These are phyloP conservation scores for Rhagophthalmus giganteus DNA, from an alignment of 2,888 invertebrate species.

Conservation along the genomic window DNA sequence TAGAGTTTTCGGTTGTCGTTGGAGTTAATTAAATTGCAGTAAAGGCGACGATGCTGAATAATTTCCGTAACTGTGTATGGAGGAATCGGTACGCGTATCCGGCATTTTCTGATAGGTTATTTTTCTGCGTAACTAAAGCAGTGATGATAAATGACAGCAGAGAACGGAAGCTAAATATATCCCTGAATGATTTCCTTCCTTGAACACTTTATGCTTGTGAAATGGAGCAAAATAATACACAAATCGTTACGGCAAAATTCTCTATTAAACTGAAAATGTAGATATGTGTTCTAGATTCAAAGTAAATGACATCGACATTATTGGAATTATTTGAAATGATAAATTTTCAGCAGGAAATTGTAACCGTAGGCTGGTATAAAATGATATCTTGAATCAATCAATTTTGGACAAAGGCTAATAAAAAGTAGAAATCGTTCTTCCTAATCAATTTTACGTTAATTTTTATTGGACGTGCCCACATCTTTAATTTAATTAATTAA, in stretches of 20 bases:
- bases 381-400: neutral
- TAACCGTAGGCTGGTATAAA: neutral
- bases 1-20: too few relatives aligned
- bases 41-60: too few relatives aligned
- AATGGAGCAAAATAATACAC: constrained; percentile 28
- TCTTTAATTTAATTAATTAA: too few relatives aligned
- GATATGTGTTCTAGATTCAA: constrained; percentile 13
- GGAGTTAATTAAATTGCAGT: too few relatives aligned
- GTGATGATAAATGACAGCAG: constrained; percentile 23
- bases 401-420: too few relatives aligned
- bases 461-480: neutral
- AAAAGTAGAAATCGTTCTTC: too few relatives aligned
- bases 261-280: constrained; percentile 18
- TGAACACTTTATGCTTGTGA: constrained; percentile 26
- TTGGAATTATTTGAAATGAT: constrained; percentile 4
- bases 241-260: constrained; percentile 16
- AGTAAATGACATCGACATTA: constrained; percentile 8
- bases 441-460: too few relatives aligned
- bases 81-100: constrained; percentile 12
- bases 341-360: constrained; percentile 9
- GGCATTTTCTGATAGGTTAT: constrained; percentile 20
- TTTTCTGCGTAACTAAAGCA: constrained; percentile 19
- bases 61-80: constrained; percentile 7
- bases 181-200: constrained; percentile 29
- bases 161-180: constrained; percentile 29